Percentiles rank a stretch among this genome's conserved stretches.
phyloP scores from a whole-genome alignment of 35 echinoderm and acorn worm species.

The Lytechinus variegatus region DNA sequence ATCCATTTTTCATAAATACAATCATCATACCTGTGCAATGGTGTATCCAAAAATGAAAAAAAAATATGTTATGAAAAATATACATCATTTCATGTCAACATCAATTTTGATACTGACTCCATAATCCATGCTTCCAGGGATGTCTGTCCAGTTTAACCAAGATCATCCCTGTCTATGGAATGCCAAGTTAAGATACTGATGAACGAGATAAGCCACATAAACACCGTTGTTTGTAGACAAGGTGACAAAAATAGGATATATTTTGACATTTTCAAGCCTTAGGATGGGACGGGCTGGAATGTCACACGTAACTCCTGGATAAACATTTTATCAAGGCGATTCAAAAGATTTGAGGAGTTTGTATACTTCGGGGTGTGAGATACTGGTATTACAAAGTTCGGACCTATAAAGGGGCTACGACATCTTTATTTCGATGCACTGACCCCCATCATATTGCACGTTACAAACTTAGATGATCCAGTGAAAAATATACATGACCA shows the following conservation, averaged over 20 bases:
- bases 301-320: not conserved
- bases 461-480: not conserved
- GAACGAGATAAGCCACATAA: constrained; percentile 1
- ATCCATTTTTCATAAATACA: not conserved
- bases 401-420: not conserved
- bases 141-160: not conserved
- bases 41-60: not conserved
- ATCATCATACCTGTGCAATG: not conserved
- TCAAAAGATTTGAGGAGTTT: constrained; percentile 1
- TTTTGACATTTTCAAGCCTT: not conserved
- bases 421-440: not conserved
- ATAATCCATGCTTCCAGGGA: not conserved
- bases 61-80: not conserved
- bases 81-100: not conserved
- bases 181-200: constrained; percentile 18
- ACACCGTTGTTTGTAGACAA: not conserved
- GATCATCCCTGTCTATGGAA: not conserved
- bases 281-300: not conserved
- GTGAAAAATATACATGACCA: not conserved
- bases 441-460: not conserved
- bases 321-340: not conserved
- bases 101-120: constrained; percentile 3
- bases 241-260: constrained; percentile 19
- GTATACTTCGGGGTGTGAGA: not conserved
- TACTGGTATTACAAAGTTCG: not conserved